Evolutionary conservation across 2,888 invertebrate species (phyloP).

Genomic region (Eurytoma adleriae): DNA sequence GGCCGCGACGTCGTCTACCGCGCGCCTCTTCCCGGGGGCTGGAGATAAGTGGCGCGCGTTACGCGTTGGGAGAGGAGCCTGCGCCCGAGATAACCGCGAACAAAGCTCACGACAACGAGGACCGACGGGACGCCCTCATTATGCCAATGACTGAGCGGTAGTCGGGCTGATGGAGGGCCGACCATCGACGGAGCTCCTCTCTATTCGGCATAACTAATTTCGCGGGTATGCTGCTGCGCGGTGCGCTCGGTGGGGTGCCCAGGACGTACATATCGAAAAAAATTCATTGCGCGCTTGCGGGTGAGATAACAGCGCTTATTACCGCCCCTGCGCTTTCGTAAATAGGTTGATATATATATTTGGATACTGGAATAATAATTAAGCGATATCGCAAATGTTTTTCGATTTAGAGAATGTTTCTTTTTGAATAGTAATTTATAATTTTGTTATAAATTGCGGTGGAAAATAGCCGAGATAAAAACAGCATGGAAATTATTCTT

Average conservation of each 20-base stretch:
- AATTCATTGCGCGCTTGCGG: too few relatives aligned
- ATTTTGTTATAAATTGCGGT: too few relatives aligned
- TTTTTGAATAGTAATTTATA: too few relatives aligned
- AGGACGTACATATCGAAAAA: too few relatives aligned
- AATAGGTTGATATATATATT: too few relatives aligned
- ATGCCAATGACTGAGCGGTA: constrained; percentile 19
- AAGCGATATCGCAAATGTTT: too few relatives aligned
- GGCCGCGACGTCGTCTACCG: not conserved
- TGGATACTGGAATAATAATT: too few relatives aligned
- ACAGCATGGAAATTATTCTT: too few relatives aligned
- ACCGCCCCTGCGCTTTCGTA: too few relatives aligned
- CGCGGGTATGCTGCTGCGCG: not conserved
- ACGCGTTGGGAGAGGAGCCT: not conserved
- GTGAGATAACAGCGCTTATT: too few relatives aligned
- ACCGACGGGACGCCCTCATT: constrained; percentile 20
- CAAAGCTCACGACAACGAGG: constrained; percentile 41
- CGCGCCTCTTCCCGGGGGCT: not conserved
- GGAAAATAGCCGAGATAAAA: too few relatives aligned
- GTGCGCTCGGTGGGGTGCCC: not conserved
- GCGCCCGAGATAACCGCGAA: constrained; percentile 49
- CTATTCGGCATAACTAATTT: constrained; percentile 45
- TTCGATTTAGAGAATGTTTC: too few relatives aligned
- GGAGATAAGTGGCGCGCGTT: constrained; percentile 42
- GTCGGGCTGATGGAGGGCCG: not conserved
- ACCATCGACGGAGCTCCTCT: not conserved